phyloP scores from a whole-genome alignment of 2,888 invertebrate genomes.

The Cloeon dipterum region DNA sequence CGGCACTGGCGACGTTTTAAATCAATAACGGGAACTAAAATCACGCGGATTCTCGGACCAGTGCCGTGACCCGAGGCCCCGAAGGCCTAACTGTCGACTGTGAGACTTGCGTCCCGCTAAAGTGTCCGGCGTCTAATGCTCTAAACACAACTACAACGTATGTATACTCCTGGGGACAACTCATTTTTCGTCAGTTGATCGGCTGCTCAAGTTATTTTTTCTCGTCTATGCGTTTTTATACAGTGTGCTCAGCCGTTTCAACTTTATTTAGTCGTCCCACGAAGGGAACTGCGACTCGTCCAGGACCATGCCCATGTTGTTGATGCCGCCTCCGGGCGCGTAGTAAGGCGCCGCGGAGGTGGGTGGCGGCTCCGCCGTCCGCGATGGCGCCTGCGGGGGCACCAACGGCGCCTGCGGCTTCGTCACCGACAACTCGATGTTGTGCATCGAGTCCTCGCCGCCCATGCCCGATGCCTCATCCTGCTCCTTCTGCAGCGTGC shows the following conservation, averaged over 20 bases:
- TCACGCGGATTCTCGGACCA: no score
- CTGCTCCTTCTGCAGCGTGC: conserved; percentile 51
- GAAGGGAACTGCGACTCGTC: conserved; percentile 25
- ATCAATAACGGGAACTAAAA: no score
- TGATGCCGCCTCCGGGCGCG: conserved; percentile 5
- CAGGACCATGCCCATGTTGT: conserved; percentile 10
- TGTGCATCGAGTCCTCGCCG: conserved; percentile 18
- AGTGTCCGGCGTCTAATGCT: no score
- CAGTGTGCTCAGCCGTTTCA: no score
- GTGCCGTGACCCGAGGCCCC: no score
- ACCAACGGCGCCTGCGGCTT: conserved; percentile 9
- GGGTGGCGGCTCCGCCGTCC: conserved; percentile 8
- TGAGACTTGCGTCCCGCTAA: no score
- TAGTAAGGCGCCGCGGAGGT: conserved; percentile 7
- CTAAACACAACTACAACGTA: no score
- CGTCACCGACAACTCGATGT: conserved; percentile 37
- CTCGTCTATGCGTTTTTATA: no score
- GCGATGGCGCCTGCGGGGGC: conserved; percentile 7
- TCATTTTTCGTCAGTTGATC: neutral
- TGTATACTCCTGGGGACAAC: neutral
- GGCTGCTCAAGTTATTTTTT: neutral
- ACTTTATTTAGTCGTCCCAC: conserved; percentile 42
- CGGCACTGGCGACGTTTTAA: no score
- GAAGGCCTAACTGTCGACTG: no score
- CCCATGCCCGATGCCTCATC: conserved; percentile 18